phyloP scores from a whole-genome alignment of 2,888 invertebrate genomes.

The Clanis bilineata region DNA sequence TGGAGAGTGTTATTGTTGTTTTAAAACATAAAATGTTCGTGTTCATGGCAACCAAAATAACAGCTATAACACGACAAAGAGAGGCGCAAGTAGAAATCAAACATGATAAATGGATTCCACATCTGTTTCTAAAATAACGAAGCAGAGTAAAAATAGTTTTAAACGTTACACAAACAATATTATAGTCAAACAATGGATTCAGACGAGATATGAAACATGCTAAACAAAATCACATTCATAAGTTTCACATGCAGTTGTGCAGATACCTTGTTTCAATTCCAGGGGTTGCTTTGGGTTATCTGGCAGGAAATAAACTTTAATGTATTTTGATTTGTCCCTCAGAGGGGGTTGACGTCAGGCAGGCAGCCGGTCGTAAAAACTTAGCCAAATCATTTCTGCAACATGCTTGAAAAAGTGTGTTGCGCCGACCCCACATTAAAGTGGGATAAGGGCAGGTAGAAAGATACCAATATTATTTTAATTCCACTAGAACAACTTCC shows the following conservation, averaged over 20 bases:
- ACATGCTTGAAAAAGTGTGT: no score
- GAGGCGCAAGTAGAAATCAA: constrained; percentile 5
- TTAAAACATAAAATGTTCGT: constrained; percentile 1
- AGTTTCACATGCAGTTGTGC: constrained; percentile 42
- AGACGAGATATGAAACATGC: constrained; percentile 19
- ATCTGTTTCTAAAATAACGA: constrained; percentile 11
- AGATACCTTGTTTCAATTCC: constrained; percentile 16
- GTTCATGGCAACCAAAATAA: background rate
- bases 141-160: constrained; percentile 16
- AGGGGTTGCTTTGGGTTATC: constrained; percentile 39
- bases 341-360: no score
- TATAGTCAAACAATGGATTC: constrained; percentile 27
- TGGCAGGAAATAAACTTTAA: constrained; percentile 26
- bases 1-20: background rate
- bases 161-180: constrained; percentile 21
- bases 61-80: background rate
- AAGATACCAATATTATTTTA: no score
- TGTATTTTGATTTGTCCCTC: no score
- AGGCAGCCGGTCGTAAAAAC: no score
- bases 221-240: constrained; percentile 25
- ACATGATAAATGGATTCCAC: constrained; percentile 13
- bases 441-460: no score
- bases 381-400: no score
- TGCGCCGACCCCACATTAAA: no score
- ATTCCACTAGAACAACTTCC: no score